These are phyloP conservation scores for Tokudaia muenninki DNA, from an alignment of 2,797 vertebrate genomes.

Conservation along the genomic window DNA sequence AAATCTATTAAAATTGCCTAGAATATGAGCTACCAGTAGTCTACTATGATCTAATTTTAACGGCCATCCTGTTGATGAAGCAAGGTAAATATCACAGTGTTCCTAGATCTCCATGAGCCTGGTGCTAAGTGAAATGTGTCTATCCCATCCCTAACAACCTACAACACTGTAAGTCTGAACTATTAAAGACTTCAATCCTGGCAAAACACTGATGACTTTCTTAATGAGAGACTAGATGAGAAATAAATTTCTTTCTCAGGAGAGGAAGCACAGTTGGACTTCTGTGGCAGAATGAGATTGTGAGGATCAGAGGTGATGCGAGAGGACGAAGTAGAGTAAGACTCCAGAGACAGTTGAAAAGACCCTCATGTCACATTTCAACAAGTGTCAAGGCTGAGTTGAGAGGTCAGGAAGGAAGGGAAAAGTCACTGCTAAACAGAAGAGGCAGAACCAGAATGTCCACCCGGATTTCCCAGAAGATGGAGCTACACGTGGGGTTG, in stretches of 20 bases:
- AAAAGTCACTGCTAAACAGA: not conserved
- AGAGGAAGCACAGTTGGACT: not conserved
- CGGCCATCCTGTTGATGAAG: not conserved
- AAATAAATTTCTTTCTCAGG: not conserved
- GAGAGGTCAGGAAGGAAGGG: not conserved
- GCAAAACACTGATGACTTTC: not conserved
- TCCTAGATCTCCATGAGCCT: not conserved
- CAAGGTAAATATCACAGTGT: not conserved
- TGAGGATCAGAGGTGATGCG: not conserved
- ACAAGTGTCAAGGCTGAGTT: not conserved
- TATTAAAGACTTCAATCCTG: not conserved
- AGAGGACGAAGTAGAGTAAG: not conserved
- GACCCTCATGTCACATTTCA: not conserved
- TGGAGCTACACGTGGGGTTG: fast-evolving
- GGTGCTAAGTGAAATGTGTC: not conserved
- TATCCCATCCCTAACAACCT: not conserved
- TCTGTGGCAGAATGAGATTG: not conserved
- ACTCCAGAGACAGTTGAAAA: not conserved
- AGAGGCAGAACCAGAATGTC: not conserved
- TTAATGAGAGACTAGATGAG: not conserved
- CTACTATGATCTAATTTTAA: not conserved
- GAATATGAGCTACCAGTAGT: not conserved
- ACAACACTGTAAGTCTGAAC: not conserved
- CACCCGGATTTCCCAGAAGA: too few species aligned
- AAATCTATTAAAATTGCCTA: not conserved